These are phyloP conservation scores for Orthosia incerta DNA, from an alignment of 2,888 invertebrate species.

Conservation along the genomic window DNA sequence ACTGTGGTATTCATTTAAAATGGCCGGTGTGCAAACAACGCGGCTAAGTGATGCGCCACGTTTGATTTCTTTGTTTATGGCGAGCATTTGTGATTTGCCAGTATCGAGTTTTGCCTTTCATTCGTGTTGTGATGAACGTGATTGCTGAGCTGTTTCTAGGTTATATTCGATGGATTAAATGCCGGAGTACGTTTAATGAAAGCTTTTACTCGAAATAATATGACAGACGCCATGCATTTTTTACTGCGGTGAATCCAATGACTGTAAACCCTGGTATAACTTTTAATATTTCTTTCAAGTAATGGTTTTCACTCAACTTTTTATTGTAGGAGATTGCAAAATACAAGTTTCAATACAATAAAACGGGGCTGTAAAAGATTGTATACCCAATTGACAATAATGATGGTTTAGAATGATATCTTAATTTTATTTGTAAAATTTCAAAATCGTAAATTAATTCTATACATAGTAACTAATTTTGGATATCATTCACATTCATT, in stretches of 20 bases:
- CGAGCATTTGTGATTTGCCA: constrained; percentile 28
- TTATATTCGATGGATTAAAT: constrained; percentile 66
- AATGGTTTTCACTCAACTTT: constrained; percentile 13
- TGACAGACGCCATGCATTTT: constrained; percentile 2
- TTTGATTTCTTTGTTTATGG: constrained; percentile 79
- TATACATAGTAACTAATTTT: background rate
- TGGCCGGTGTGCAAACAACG: constrained; percentile 17
- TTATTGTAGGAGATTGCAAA: constrained; percentile 22
- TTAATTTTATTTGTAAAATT: constrained; percentile 1
- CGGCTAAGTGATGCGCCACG: constrained; percentile 60
- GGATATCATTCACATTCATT: background rate
- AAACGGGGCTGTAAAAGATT: background rate
- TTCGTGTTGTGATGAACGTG: constrained; percentile 70
- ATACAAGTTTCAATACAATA: background rate
- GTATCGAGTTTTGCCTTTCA: constrained; percentile 66
- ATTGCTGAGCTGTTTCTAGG: constrained; percentile 67
- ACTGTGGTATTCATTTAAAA: constrained; percentile 34
- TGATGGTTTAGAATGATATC: constrained; percentile 10
- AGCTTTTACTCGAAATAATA: constrained; percentile 22
- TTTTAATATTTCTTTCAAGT: constrained; percentile 17
- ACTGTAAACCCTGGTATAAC: constrained; percentile 11
- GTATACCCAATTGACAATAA: background rate
- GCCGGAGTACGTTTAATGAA: constrained; percentile 24
- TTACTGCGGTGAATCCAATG: constrained; percentile 19
- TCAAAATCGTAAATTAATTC: constrained; percentile 14